Evolutionary conservation across 2,797 vertebrate genomes (phyloP), one percentile per base, ranked within the genome.

Genomic region (Protosalanx chinensis): DNA sequence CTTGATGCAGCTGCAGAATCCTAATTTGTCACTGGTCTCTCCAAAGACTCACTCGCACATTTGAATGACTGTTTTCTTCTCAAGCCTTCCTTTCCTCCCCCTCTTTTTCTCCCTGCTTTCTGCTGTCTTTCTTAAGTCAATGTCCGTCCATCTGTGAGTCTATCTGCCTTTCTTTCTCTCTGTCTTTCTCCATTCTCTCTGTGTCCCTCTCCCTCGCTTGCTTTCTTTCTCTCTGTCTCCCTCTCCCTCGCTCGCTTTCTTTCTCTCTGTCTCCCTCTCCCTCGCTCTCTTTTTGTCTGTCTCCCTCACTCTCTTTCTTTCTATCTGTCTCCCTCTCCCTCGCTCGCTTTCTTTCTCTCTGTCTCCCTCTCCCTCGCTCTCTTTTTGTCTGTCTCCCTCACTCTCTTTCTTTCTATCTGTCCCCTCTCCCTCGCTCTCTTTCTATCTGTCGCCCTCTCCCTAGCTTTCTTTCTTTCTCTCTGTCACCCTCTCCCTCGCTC

Each of bases 241-340:
- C 30, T 32, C 30, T 46, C 33, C 59, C 60, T 72, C 73, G 35
- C 68, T 76, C 70, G 13, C 32, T 33, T 68, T 67, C 12, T 66
- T 64, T 35, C 51, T 68, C 30, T 35, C 46, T 63, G 37, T 53
- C 8, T 49, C 37, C 46, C 29, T 64, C 46, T 68, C 23, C 68
- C 65, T 72, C 41, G 58, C 59, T 69, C 32, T 10, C 13, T 33
- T 18, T 41, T n/a, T 37, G 16, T 37, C 16, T 61, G 1, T 61
- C 59, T n/a, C n/a, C n/a, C n/a, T n/a, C n/a, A n/a, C n/a, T n/a
- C n/a, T n/a, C n/a, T n/a, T n/a, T n/a, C n/a, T 46, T 29, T 20
- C 15, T 69, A 6, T 59, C 23, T 49, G 4, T 18, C 7, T 12
- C 51, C 57, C 30, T 32, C 30, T 46, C 33, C 59, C 60, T 72